Evolutionary conservation across 2,888 invertebrate species (phyloP), one percentile per base, ranked within the genome.

Genomic region (Pecten maximus): DNA sequence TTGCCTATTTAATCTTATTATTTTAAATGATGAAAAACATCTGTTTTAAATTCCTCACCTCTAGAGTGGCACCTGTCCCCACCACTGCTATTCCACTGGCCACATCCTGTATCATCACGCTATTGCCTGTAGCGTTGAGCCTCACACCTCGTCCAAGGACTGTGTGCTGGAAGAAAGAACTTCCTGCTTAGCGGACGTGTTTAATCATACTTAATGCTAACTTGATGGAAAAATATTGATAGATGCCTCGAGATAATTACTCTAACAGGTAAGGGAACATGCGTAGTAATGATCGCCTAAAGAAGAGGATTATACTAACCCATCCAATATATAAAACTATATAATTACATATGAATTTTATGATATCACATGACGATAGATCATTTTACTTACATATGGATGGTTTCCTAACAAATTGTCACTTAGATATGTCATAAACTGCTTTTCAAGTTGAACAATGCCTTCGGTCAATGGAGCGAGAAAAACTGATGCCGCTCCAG

Each of bases 301-400:
- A n/a, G n/a, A n/a, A n/a, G n/a, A n/a, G n/a, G n/a, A n/a, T n/a
- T n/a, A n/a, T n/a, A n/a, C n/a, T n/a, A n/a, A n/a, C n/a, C n/a
- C n/a, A n/a, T n/a, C n/a, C n/a, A n/a, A n/a, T n/a, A n/a, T n/a
- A n/a, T n/a, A n/a, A n/a, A n/a, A n/a, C n/a, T n/a, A n/a, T n/a
- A n/a, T n/a, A n/a, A n/a, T n/a, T n/a, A n/a, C n/a, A n/a, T n/a
- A n/a, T n/a, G n/a, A n/a, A n/a, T n/a, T n/a, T n/a, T n/a, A n/a
- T n/a, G n/a, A n/a, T n/a, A n/a, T n/a, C n/a, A n/a, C n/a, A n/a
- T n/a, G n/a, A n/a, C n/a, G n/a, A n/a, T n/a, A n/a, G n/a, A n/a
- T n/a, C n/a, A n/a, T n/a, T n/a, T n/a, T 54, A 54, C 54, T 54
- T 54, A 54, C 54, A 54, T 23, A 54, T 54, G 54, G 54, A 54